Evolutionary conservation across 2,113 vertebrate genomes (phyloP), one percentile per base, ranked within the genome.

Genomic region (Ammodytes dubius): DNA sequence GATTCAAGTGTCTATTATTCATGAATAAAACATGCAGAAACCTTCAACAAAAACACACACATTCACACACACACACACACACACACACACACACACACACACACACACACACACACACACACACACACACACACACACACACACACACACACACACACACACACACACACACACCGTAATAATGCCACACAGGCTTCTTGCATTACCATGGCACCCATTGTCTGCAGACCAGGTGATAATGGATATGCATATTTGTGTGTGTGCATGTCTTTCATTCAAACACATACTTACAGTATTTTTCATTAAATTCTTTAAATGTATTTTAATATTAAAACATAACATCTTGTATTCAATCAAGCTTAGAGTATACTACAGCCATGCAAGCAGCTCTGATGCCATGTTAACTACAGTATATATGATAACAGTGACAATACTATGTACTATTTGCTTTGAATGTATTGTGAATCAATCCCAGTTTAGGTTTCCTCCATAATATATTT

Each of bases 1-100:
- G 69, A 85, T 76, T 86, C 54, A 12, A 40, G 54, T 77, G 72
- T 81, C 86, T 64, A n/a, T 78, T 43, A 52, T 40, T 70, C 74
- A 90, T 90, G 83, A 92, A 91, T 89, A 82, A 89, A 87, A 83
- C 69, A 87, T 89, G 74, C 27, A 70, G 63, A 73, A 69, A 58
- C 17, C 59, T 12, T 13, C 8, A 50, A 80, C 58, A 42, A n/a
- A 35, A 27, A 27, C 49, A 13, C 45, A 59, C 17, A 64, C 42
- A 61, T n/a, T n/a, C 13, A 27, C 40, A 27, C 49, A 13, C 45
- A 59, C 17, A 64, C 42, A 61, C 13, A 27, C 40, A 27, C 49
- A 13, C 45, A 59, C 17, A 64, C 42, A 61, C 13, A 27, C 40
- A 27, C 49, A 13, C 45, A 59, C 17, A 64, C 42, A 61, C 13